phyloP scores from a whole-genome alignment of 2,113 vertebrate species.

The Sclerurus mexicanus region DNA sequence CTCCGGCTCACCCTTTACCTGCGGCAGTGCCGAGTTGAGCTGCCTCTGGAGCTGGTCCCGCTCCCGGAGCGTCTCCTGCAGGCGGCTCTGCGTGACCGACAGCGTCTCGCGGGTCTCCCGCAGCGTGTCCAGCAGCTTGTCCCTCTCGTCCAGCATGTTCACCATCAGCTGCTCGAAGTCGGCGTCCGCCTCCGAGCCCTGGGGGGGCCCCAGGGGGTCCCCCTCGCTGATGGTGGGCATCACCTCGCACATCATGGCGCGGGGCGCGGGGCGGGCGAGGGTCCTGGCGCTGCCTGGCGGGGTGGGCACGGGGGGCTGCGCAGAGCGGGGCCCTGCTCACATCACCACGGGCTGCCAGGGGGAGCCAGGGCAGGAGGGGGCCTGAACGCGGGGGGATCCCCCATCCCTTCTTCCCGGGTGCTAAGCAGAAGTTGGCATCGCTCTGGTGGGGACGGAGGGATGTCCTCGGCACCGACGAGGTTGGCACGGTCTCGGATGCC shows the following conservation, averaged over 20 bases:
- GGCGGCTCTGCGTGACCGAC: slow-evolving; percentile 85
- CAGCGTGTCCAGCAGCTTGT: slow-evolving; percentile 94
- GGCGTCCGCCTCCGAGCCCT: slow-evolving; percentile 85
- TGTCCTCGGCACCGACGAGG: neutral
- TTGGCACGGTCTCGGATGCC: neutral
- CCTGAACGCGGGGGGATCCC: neutral
- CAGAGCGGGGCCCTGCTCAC: neutral
- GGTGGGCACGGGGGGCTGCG: neutral
- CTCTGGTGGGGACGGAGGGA: neutral
- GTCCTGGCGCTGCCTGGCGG: neutral
- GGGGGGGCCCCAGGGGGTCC: slow-evolving; percentile 86
- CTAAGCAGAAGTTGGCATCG: neutral
- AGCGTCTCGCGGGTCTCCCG: slow-evolving; percentile 93
- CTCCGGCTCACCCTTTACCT: slow-evolving; percentile 78
- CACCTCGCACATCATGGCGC: slow-evolving; percentile 95
- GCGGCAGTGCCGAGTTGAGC: slow-evolving; percentile 91
- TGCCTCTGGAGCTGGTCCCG: slow-evolving; percentile 95
- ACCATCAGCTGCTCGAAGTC: slow-evolving; percentile 99
- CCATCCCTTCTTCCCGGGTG: neutral
- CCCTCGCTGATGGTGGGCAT: slow-evolving; percentile 98
- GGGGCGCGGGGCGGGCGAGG: neutral
- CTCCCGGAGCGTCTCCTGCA: slow-evolving; percentile 93
- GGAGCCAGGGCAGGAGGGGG: neutral
- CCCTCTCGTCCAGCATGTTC: slow-evolving; percentile 97
- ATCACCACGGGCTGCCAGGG: neutral